Evolutionary conservation across 2,113 vertebrate species (phyloP), one percentile per base, ranked within the genome.

Genomic region (Barnardius zonarius): DNA sequence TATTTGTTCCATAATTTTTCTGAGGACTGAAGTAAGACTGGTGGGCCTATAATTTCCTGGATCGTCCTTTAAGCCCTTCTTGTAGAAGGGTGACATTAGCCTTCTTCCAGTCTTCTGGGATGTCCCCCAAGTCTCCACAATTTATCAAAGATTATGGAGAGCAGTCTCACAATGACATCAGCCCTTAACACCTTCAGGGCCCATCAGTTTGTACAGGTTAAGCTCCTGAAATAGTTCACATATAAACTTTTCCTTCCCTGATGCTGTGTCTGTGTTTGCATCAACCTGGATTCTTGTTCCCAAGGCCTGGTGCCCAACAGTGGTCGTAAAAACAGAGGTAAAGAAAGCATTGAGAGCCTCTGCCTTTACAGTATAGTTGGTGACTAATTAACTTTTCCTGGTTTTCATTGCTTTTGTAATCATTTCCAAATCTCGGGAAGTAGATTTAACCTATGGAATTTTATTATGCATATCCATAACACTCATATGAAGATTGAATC

Each of bases 261-360:
- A 22, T 0, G 0, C 5, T 61, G 46, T 17, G 16, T 43, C 43
- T 78, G 10, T 57, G 4, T 20, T 79, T 67, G 4, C 6, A 17
- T 13, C 16, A 55, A 9, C 3, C 4, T 19, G 28, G 35, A 5
- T 6, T 83, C 74, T 37, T 23, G 13, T 44, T 44, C 39, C 0
- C 0, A 78, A 43, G 9, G 5, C 13, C 1, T 1, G n/a, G 5
- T 4, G 3, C 2, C 6, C 73, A 76, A n/a, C 1, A 14, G 8
- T 18, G 8, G 35, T 59, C 7, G 7, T 63, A 63, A 72, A 72
- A 30, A 43, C 9, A 49, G 64, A 67, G 4, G 3, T 35, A 15
- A 90, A 68, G 27, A 57, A 62, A 72, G 7, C 68, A 10, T 17
- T 63, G 31, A 81, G 28, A 83, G 51, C 2, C 7, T 76, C 57